Conservation (phyloP, 2,888 invertebrate species). For the Litoditis marina region DNA sequence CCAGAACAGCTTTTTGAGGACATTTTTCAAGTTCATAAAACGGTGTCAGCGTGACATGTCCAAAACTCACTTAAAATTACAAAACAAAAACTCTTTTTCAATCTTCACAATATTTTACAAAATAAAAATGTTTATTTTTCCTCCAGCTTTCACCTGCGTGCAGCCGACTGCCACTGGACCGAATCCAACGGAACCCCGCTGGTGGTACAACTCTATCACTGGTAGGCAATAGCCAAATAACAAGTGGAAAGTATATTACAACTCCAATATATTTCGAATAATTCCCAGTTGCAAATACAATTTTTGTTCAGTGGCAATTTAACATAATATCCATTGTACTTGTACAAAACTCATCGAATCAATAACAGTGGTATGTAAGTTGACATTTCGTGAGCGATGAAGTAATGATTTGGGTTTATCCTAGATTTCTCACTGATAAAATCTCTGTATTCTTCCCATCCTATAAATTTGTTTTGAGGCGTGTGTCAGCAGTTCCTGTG, state of each 20-base stretch:
- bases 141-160: slow-evolving; percentile 44
- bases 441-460: not conserved
- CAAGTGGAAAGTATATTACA: not conserved
- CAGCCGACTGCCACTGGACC: slow-evolving; percentile 52
- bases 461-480: no score
- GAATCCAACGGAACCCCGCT: slow-evolving; percentile 51
- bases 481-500: slow-evolving; percentile 53
- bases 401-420: not conserved
- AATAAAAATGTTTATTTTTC: not conserved
- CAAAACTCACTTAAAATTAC: no score
- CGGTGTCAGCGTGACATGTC: no score
- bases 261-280: not conserved
- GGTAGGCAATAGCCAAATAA: slow-evolving; percentile 6
- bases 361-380: no score
- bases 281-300: no score
- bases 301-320: no score
- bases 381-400: no score
- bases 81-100: not conserved
- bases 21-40: no score
- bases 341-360: no score
- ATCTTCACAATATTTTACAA: no score
- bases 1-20: no score
- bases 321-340: not conserved
- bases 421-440: not conserved
- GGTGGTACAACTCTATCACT: slow-evolving; percentile 46